Evolutionary conservation across 2,888 invertebrate species (phyloP).

Genomic region (Lithophane leautieri): DNA sequence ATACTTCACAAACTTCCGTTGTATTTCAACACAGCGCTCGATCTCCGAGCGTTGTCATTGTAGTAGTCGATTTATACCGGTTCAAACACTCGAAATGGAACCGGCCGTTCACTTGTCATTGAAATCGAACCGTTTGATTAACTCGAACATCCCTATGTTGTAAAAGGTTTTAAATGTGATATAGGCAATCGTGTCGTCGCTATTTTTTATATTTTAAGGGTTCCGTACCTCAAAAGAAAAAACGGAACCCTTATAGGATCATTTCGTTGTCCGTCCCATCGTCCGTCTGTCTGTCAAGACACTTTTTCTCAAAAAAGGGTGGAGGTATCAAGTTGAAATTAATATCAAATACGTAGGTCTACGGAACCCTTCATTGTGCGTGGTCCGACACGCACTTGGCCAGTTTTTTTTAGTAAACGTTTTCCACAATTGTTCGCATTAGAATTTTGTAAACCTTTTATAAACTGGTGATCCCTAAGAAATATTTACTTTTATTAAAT

Average conservation of each 20-base stretch:
- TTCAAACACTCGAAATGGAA: constrained; percentile 58
- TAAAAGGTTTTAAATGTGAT: constrained; percentile 23
- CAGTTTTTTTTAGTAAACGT: background rate
- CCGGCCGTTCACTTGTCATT: constrained; percentile 56
- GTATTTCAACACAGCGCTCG: constrained; percentile 35
- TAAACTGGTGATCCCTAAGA: background rate
- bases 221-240: too few relatives aligned
- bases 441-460: too few relatives aligned
- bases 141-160: constrained; percentile 45
- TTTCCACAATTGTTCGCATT: too few relatives aligned
- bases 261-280: too few relatives aligned
- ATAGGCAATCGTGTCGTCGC: background rate
- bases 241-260: too few relatives aligned
- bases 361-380: too few relatives aligned
- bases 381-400: too few relatives aligned
- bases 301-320: too few relatives aligned
- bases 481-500: background rate
- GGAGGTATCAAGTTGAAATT: too few relatives aligned
- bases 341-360: too few relatives aligned
- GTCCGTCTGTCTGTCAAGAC: too few relatives aligned
- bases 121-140: constrained; percentile 56
- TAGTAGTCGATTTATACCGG: constrained; percentile 52
- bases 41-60: constrained; percentile 33
- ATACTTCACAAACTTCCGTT: constrained; percentile 20
- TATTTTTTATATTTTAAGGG: background rate